phyloP scores from a whole-genome alignment of 2,888 invertebrate genomes.

The Allophyes oxyacanthae region DNA sequence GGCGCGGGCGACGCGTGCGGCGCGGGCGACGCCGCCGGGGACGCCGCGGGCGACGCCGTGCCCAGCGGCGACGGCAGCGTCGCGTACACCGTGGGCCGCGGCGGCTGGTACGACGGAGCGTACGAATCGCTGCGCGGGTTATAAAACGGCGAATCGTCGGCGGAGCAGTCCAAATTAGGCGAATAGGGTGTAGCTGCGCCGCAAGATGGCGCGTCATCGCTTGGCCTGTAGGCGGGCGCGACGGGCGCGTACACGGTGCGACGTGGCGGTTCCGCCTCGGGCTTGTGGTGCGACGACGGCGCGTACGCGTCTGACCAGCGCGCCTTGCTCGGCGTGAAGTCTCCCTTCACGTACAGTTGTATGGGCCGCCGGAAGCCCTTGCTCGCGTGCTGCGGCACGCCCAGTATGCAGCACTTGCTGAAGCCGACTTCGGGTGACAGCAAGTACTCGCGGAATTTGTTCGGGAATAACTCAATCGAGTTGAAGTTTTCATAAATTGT shows the following conservation, averaged over 20 bases:
- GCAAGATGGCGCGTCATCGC: constrained; percentile 87
- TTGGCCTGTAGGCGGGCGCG: constrained; percentile 83
- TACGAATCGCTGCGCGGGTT: constrained; percentile 87
- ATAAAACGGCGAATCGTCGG: constrained; percentile 87
- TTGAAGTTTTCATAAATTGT: constrained; percentile 96
- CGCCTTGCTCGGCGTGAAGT: constrained; percentile 90
- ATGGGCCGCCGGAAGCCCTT: constrained; percentile 97
- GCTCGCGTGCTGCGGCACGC: constrained; percentile 94
- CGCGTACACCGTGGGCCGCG: constrained; percentile 86
- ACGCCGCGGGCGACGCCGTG: constrained; percentile 79
- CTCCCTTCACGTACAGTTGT: constrained; percentile 91
- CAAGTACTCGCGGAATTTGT: constrained; percentile 97
- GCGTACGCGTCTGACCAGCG: constrained; percentile 91
- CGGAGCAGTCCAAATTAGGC: constrained; percentile 81
- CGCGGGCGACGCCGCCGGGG: constrained; percentile 80
- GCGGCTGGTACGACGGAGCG: constrained; percentile 86
- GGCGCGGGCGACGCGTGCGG: constrained; percentile 72
- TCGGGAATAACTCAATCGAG: constrained; percentile 96
- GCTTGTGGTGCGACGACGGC: constrained; percentile 90
- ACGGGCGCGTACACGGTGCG: constrained; percentile 87
- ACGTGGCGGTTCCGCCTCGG: constrained; percentile 88
- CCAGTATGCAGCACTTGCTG: constrained; percentile 95
- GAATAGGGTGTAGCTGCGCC: constrained; percentile 87
- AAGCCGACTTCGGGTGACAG: constrained; percentile 97
- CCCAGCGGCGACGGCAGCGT: constrained; percentile 84